Conservation (phyloP, 2,113 vertebrate species). For the Hyperopisus bebe region DNA sequence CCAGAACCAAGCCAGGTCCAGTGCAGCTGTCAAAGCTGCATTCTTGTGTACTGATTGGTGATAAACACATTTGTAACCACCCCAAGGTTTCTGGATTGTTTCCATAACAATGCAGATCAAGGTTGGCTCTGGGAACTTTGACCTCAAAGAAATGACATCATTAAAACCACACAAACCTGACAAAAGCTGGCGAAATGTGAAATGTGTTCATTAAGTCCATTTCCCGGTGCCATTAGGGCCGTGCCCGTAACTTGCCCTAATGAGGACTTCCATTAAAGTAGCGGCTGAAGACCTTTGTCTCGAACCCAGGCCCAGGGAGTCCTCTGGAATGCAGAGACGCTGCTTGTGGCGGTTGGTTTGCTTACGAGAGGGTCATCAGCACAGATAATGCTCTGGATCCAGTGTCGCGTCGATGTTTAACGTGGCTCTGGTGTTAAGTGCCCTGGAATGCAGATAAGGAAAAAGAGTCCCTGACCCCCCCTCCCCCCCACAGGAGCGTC, state of each 20-base stretch:
- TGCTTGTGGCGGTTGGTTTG: neutral
- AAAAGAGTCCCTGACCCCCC: neutral
- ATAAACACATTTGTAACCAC: neutral
- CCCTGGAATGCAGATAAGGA: conserved; percentile 22
- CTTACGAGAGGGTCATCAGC: neutral
- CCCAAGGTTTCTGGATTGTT: neutral
- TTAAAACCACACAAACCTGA: neutral
- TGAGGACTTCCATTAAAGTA: neutral
- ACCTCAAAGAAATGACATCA: neutral
- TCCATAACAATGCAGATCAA: neutral
- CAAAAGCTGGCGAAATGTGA: neutral
- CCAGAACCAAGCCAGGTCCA: neutral
- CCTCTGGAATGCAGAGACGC: neutral
- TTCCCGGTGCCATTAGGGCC: neutral
- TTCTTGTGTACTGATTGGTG: neutral
- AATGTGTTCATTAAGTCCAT: neutral
- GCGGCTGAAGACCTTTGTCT: neutral
- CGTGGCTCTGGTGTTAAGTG: conserved; percentile 1
- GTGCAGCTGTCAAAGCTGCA: neutral
- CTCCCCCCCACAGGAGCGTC: neutral
- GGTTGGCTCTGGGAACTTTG: neutral
- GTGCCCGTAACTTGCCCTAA: neutral
- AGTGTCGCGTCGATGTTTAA: neutral
- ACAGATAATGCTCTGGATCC: neutral
- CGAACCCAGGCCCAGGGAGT: neutral